Evolutionary conservation across 2,113 vertebrate species (phyloP), one percentile per base, ranked within the genome.

Genomic region (Pristiophorus japonicus): DNA sequence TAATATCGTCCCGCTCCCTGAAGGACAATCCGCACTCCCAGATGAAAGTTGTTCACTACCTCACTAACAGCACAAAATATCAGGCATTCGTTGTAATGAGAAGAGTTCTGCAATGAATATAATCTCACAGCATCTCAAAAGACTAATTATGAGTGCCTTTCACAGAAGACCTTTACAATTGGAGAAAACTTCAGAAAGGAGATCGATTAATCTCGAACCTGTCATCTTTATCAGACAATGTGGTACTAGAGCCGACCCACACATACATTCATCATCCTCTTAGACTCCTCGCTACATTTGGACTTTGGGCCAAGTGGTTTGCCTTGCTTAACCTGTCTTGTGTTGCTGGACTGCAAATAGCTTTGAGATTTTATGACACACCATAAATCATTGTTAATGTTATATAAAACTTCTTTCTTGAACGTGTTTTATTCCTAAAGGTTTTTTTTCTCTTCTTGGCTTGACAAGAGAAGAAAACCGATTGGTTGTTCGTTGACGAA

Each of bases 201-300:
- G 30, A 12, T 65, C 34, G 5, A 92, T 92, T 62, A 92, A 63
- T 63, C 55, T 63, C 18, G 30, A 91, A 18, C 88, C 55, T 91
- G 88, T 92, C n/a, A 92, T 92, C 88, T 92, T 92, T 38, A 38
- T 92, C 88, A 92, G 88, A 92, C 59, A 92, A 20, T 65, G 20
- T 92, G 88, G 34, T 38, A 18, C 88, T 92, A 59, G 88, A 92
- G 5, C 14, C 8, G 2, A 92, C 59, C 59, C 88, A 92, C 34
- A 38, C 6, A 22, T 92, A 92, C 34, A 38, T 92, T 92, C 88
- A 92, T 92, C 34, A 63, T 92, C 88, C 3, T 34, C 34, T 92
- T 92, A n/a, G 59, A 38, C 62, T 92, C 59, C 2, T 12, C n/a
- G 20, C 59, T 92, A 38, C 88, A 92, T 92, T 92, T 63, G 62